Base-by-base conservation (phyloP, 2,888 invertebrate genomes). In the Peribatodes rhomboidaria region DNA sequence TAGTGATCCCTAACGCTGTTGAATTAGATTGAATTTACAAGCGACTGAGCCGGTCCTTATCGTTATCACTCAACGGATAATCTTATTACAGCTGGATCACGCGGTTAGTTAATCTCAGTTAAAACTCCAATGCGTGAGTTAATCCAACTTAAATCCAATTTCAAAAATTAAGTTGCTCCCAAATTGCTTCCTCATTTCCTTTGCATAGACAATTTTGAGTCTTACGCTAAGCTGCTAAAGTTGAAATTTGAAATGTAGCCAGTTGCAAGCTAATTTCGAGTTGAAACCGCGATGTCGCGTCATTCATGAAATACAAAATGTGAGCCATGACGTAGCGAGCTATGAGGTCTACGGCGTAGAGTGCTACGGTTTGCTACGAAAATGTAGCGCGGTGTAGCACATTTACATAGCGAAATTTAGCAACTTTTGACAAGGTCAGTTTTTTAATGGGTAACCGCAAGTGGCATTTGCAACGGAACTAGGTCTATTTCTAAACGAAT, bases 161-260 rank as follows among this genome's bases (percentile, higher is more conserved):
- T 66, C 61, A 61, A 61, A 67, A 71, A 69, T 69, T 53, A 58
- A 61, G 67, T 67, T 71, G 58, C 61, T 57, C 47, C 55, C 61
- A 65, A 68, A 71, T 67, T 67, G 62, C 58, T 63, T 56, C 61
- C 46, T 50, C 60, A 39, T 65, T 63, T 64, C 11, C 18, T 3
- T 18, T 35, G 10, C 41, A 57, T 22, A 46, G 9, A 20, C 52
- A 37, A 65, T 22, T 49, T 58, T 52, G 41, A 57, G 27, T 41
- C 46, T 37, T 65, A 65, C 13, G 2, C 2, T n/a, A 14, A 1
- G 13, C 11, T 10, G 52, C 33, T 60, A 69, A 57, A 47, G 61
- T 39, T 44, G 22, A 61, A 42, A 61, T 16, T 59, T 11, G 42
- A 27, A 49, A 44, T 37, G 27, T 33, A 39, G 53, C 18, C 50